Base-by-base conservation (phyloP, 1,140 invertebrate genomes). In the Lepidurus packardi region DNA sequence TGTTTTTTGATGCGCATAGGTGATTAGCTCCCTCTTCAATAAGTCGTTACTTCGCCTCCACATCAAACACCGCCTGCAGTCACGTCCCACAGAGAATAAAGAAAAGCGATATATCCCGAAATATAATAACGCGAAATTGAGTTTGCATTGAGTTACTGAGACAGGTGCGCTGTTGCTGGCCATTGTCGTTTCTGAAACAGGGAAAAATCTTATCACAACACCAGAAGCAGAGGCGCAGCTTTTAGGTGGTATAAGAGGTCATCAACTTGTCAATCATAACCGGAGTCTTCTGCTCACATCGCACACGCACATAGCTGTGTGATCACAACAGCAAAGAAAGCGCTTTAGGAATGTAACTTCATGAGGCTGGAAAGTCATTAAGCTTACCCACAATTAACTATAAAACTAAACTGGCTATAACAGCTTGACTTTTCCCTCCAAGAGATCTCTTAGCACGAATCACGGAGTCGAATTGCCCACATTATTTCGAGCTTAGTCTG, bases 231-330 rank as follows among this genome's bases (percentile, higher is more conserved):
- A 65, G 53, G 53, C 21, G 53, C 16, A 65, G 53, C 8, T 65
- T 65, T 65, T 65, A 65, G 21, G 16, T 21, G 21, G 7, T 21
- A 65, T 21, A 7, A 13, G 53, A 65, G 53, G 6, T 13, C 21
- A 65, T 65, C 53, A 65, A n/a, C 53, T 65, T 65, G 53, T 65
- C 13, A 13, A 65, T 65, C 53, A 65, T 65, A 13, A 65, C 21
- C 53, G 7, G 53, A n/a, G 53, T 65, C 0, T 34, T 65, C 53
- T 65, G 7, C n/a, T 65, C 13, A 65, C 16, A 65, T 5, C 53
- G n/a, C 21, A 21, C n/a, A 65, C 1, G 1, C 13, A n/a, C 34
- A 1, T 2, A 34, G 34, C 34, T 34, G 34, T 34, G 34, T 34
- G 34, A 34, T 4, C 2, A 34, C 1, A 34, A 34, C 34, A 34